Evolutionary conservation across 1,140 invertebrate genomes (phyloP), one percentile per base, ranked within the genome.

Genomic region (Drosophila mauritiana): DNA sequence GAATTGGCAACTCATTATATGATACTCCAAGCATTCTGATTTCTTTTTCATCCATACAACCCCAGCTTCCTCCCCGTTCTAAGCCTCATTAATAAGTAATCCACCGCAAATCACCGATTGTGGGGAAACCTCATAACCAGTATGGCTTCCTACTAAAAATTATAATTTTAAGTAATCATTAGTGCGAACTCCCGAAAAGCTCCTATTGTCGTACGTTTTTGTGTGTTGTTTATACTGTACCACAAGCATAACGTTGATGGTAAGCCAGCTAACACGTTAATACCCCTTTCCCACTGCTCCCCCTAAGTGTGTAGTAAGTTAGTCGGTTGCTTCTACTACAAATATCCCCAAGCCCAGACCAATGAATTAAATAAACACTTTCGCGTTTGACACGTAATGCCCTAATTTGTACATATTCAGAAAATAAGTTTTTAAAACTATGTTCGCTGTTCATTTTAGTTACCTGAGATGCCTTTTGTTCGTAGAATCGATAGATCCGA

Each of bases 261-360:
- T 70, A 73, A 73, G 46, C 68, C 20, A 56, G 37, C 58, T 64
- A 40, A 40, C 27, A 68, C 62, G 31, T 39, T 69, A 54, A 25
- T 45, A 51, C 27, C 27, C 36, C 65, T 10, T 46, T 15, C 34
- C 36, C n/a, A 11, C n/a, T 31, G 15, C 25, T 70, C 52, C 51
- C 51, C 48, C 51, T 57, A 49, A 57, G 57, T 70, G 68, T 70
- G 68, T 57, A 70, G 64, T 69, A 22, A 57, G 31, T 54, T 69
- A 69, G 49, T 55, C 25, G 34, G 31, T 51, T 69, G 39, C 10
- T 48, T 34, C 43, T n/a, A 8, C 59, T 34, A 11, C 22, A 34
- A 25, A 36, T 15, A 27, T 43, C 52, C 67, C 12, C 2, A 54
- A n/a, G 49, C 15, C 36, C 48, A 39, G 15, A 54, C 8, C 39